These are phyloP conservation scores for Temnothorax ravouxi DNA, from an alignment of 2,888 invertebrate species.

Conservation along the genomic window DNA sequence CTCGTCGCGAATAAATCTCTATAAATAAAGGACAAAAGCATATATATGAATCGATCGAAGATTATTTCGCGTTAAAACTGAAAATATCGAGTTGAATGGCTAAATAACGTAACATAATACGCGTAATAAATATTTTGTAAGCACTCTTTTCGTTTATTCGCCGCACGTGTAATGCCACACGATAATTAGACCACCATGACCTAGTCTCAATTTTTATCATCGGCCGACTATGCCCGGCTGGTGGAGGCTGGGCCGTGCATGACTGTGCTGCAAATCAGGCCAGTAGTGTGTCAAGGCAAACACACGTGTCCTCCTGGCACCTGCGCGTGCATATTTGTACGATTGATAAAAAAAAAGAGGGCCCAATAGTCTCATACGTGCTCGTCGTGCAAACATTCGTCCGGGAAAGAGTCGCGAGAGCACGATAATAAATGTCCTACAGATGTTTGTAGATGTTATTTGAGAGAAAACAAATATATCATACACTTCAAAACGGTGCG, in stretches of 20 bases:
- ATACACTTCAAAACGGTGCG: neutral
- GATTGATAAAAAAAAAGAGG: slow-evolving; percentile 42
- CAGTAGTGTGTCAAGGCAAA: slow-evolving; percentile 74
- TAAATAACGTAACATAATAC: neutral
- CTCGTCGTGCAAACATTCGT: slow-evolving; percentile 25
- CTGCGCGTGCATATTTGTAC: slow-evolving; percentile 53
- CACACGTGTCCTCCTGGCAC: slow-evolving; percentile 53
- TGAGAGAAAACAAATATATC: neutral
- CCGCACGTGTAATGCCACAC: slow-evolving; percentile 29
- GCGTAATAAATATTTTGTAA: slow-evolving; percentile 17
- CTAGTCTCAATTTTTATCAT: slow-evolving; percentile 76
- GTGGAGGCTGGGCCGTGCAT: slow-evolving; percentile 71
- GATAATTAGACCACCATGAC: slow-evolving; percentile 69
- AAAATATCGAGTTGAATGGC: neutral
- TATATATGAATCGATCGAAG: neutral
- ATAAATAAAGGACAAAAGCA: neutral
- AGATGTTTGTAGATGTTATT: neutral
- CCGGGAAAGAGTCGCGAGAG: neutral
- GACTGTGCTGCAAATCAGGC: slow-evolving; percentile 72
- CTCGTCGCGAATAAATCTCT: neutral
- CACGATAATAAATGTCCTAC: slow-evolving; percentile 3
- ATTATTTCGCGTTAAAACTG: neutral
- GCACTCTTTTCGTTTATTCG: slow-evolving; percentile 11
- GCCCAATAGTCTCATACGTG: slow-evolving; percentile 32
- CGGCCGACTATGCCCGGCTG: slow-evolving; percentile 59